Percentiles rank a stretch among this genome's conserved stretches.
phyloP scores from a whole-genome alignment of 2,797 vertebrate species.

The Thamnophis elegans region DNA sequence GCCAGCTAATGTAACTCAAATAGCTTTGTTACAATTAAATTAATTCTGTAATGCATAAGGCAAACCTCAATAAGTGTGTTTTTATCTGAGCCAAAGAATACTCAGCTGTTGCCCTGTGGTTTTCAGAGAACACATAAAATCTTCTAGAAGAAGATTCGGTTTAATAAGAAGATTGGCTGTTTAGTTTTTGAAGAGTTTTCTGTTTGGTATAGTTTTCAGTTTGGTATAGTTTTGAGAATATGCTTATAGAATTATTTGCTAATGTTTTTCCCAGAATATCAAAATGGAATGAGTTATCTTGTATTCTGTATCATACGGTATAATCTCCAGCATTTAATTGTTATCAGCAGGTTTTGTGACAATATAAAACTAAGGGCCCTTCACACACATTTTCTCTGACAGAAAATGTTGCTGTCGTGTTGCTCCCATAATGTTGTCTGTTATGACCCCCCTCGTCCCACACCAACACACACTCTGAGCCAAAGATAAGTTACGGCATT shows the following conservation, averaged over 20 bases:
- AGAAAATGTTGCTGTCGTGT: neutral
- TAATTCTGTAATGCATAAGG: neutral
- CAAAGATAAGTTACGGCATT: too few species aligned
- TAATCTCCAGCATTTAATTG: neutral
- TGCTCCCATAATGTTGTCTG: neutral
- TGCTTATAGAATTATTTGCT: neutral
- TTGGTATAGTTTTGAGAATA: neutral
- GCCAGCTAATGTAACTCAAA: neutral
- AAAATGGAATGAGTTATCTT: neutral
- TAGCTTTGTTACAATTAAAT: neutral
- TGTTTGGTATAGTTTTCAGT: neutral
- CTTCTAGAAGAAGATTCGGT: neutral
- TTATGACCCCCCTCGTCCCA: too few species aligned
- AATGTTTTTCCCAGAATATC: neutral
- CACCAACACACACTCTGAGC: too few species aligned
- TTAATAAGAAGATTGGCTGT: neutral
- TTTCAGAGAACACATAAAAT: neutral
- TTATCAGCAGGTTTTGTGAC: neutral
- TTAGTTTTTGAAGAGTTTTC: neutral
- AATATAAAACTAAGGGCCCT: neutral
- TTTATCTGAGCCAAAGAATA: neutral
- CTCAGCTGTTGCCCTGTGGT: neutral
- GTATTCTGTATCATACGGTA: neutral
- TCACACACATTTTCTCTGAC: neutral
- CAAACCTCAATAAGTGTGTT: neutral